phyloP scores from a whole-genome alignment of 2,888 invertebrate species.

The Xanthorhoe spadicearia region DNA sequence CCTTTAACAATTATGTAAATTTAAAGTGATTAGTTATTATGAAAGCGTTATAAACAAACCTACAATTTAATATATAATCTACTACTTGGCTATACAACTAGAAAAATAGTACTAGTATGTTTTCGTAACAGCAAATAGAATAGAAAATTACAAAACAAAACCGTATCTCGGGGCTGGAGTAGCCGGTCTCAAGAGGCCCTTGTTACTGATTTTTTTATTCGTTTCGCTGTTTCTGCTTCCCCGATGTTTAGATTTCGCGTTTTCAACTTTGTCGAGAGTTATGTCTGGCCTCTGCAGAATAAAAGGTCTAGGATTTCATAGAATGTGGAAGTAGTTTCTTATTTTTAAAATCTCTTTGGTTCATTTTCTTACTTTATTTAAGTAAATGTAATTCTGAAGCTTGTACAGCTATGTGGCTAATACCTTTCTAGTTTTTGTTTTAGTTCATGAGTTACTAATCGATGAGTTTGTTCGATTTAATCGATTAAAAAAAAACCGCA shows the following conservation, averaged over 20 bases:
- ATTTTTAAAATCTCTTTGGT: no score
- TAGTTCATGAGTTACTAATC: no score
- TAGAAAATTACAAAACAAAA: constrained; percentile 39
- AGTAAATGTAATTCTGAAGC: no score
- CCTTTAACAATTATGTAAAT: no score
- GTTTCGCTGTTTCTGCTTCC: constrained; percentile 36
- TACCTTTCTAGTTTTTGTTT: no score
- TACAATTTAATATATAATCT: no score
- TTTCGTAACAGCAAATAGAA: constrained; percentile 32
- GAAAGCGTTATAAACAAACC: no score
- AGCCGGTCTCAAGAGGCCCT: constrained; percentile 38
- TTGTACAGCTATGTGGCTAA: no score
- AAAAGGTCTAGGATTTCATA: constrained; percentile 1
- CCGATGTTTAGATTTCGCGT: constrained; percentile 38
- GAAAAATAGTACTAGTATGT: neutral
- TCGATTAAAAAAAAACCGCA: neutral
- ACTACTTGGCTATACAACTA: neutral
- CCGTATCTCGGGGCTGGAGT: constrained; percentile 34
- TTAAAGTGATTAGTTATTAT: no score
- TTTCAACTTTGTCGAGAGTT: constrained; percentile 40
- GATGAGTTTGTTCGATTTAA: neutral
- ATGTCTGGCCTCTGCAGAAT: constrained; percentile 24
- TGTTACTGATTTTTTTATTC: constrained; percentile 43
- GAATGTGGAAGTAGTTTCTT: no score
- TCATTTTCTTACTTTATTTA: no score